Base-by-base conservation (phyloP, 2,113 vertebrate species). In the Aldabrachelys gigantea region DNA sequence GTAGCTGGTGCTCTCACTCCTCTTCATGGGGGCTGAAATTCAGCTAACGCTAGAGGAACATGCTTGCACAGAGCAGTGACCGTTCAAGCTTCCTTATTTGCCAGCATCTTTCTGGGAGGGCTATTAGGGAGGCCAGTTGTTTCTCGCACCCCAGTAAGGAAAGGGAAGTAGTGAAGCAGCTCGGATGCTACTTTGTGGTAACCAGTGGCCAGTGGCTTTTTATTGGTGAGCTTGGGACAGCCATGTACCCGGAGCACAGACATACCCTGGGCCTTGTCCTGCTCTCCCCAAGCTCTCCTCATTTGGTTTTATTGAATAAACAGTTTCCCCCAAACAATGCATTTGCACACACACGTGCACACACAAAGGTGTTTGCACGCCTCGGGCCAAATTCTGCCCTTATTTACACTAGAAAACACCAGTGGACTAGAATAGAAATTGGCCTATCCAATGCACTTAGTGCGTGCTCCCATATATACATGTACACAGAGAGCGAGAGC, bases 181-280 rank as follows among this genome's bases (percentile, higher is more conserved):
- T 16, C 52, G 2, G 2, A 93, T 81, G 53, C 75, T 47, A 50
- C 8, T 78, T 57, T 41, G 59, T 47, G 78, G 49, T 38, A 21
- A 12, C 1, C 27, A 72, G 16, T 10, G 75, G 31, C 1, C 57
- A 50, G 59, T 16, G 59, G 57, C 35, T 88, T 47, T 72, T 47
- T 4, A 54, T 54, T 31, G 0, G 2, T 22, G n/a, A 5, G 19
- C 4, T 4, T 38, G n/a, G 19, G n/a, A 72, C 65, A 8, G 7
- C 19, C 69, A 1, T 59, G 41, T 47, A 14, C 24, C 41, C 25
- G 2, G 38, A 4, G 1, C 0, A 22, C 0, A 5, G 78, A 6
- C 11, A 83, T 47, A 1, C 35, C 19, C 88, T 69, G 50, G 56
- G 89, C 24, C 62, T 69, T 0, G 0, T 83, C 82, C 84, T 88